Base-by-base conservation (phyloP, 2,113 vertebrate genomes). In the Neogale vison region DNA sequence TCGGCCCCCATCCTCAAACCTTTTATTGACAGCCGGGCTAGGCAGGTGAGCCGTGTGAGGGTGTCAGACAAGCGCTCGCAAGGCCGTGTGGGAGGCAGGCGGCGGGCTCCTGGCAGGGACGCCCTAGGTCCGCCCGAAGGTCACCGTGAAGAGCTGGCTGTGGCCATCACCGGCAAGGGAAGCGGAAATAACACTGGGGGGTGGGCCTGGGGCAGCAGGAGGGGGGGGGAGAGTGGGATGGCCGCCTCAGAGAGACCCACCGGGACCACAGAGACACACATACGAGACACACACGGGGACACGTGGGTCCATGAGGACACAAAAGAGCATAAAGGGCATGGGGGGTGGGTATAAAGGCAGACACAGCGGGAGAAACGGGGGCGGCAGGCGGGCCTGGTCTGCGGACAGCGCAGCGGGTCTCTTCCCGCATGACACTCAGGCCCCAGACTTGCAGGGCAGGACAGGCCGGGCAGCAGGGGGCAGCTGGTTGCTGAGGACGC, bases 181-280 rank as follows among this genome's bases (percentile, higher is more conserved):
- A 21, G 86, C 84, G 94, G 93, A 98, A 97, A 97, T 96, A 97
- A 97, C 79, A 96, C 85, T 94, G 89, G 42, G 52, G 67, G 92
- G 88, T 21, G 31, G 86, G 90, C 9, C 4, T 0, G n/a, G 61
- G 80, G 34, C 65, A 65, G 47, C 55, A 50, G 50, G 80, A 69
- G 15, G 52, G 42, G 42, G 15, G 52, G 42, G 42, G 36, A 7
- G 12, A n/a, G 72, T 0, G 9, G 11, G 74, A 26, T 3, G 57
- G 45, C 76, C 34, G 6, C 85, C 88, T 50, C 20, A 7, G 74
- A 6, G 39, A 50, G 86, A 84, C 47, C 52, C 83, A 7, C 39
- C 8, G 8, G 77, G 72, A 7, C 80, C 69, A 50, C 4, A 11
- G 47, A 34, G 31, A 69, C 8, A 12, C 34, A 67, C 63, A 17